phyloP scores from a whole-genome alignment of 2,888 invertebrate species.

The Nineta flava region DNA sequence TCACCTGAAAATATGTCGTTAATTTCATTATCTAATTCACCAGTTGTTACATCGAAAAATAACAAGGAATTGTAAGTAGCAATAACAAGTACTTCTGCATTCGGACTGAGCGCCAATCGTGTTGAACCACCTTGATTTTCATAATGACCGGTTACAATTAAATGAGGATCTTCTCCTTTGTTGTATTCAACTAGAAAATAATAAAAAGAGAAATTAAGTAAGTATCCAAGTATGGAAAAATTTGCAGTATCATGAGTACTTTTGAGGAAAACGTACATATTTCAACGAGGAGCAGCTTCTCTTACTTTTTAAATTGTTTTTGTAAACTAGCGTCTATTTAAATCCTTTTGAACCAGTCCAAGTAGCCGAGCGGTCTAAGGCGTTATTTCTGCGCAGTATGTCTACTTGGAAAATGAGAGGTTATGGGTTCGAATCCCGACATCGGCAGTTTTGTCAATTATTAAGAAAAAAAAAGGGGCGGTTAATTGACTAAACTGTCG shows the following conservation, averaged over 20 bases:
- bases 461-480: too few relatives aligned
- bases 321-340: too few relatives aligned
- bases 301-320: too few relatives aligned
- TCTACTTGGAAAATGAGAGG: too few relatives aligned
- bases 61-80: constrained; percentile 45
- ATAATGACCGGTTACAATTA: constrained; percentile 47
- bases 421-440: too few relatives aligned
- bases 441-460: too few relatives aligned
- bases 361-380: too few relatives aligned
- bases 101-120: constrained; percentile 58
- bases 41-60: constrained; percentile 53
- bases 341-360: too few relatives aligned
- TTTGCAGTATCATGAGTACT: not conserved
- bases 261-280: not conserved
- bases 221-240: too few relatives aligned
- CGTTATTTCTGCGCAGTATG: too few relatives aligned
- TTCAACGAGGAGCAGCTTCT: too few relatives aligned
- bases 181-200: constrained; percentile 56
- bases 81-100: constrained; percentile 61
- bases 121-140: constrained; percentile 35
- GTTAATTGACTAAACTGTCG: too few relatives aligned
- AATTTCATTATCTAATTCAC: constrained; percentile 46
- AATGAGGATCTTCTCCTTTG: constrained; percentile 61
- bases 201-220: constrained; percentile 1
- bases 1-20: constrained; percentile 48